Evolutionary conservation across 2,888 invertebrate species (phyloP).

Genomic region (Synanthedon andrenaeformis): DNA sequence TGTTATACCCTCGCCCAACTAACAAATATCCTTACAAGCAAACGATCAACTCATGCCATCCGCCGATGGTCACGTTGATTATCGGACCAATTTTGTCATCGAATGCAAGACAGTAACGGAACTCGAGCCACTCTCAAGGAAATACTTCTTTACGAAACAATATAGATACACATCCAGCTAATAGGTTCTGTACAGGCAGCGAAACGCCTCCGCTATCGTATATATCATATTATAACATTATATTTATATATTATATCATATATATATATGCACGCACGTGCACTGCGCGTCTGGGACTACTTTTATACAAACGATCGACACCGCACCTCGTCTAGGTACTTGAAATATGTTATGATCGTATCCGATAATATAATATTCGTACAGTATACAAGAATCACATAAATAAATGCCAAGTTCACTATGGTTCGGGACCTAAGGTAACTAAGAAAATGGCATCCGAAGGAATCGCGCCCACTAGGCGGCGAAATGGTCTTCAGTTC

Average conservation of each 20-base stretch:
- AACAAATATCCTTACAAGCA: constrained; percentile 40
- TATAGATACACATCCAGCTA: constrained; percentile 51
- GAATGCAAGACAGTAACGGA: constrained; percentile 59
- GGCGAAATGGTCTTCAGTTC: constrained; percentile 26
- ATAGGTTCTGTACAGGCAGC: constrained; percentile 41
- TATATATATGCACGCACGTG: background rate
- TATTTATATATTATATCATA: too few species aligned
- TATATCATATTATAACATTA: too few species aligned
- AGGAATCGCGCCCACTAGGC: constrained; percentile 31
- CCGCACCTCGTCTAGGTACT: constrained; percentile 33
- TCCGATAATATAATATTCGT: constrained; percentile 51
- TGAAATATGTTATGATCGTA: constrained; percentile 60
- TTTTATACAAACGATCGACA: constrained; percentile 52
- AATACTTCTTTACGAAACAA: constrained; percentile 45
- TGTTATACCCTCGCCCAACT: constrained; percentile 16
- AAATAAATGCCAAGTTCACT: constrained; percentile 68
- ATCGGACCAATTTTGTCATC: constrained; percentile 43
- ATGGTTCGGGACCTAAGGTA: constrained; percentile 64
- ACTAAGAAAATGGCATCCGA: constrained; percentile 67
- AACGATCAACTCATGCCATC: constrained; percentile 45
- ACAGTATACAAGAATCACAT: constrained; percentile 60
- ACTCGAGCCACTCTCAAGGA: constrained; percentile 66
- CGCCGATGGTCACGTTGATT: constrained; percentile 7
- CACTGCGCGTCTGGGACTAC: constrained; percentile 25
- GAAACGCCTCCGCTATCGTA: constrained; percentile 30